phyloP scores from a whole-genome alignment of 2,797 vertebrate species.

The Acanthiza pusilla region DNA sequence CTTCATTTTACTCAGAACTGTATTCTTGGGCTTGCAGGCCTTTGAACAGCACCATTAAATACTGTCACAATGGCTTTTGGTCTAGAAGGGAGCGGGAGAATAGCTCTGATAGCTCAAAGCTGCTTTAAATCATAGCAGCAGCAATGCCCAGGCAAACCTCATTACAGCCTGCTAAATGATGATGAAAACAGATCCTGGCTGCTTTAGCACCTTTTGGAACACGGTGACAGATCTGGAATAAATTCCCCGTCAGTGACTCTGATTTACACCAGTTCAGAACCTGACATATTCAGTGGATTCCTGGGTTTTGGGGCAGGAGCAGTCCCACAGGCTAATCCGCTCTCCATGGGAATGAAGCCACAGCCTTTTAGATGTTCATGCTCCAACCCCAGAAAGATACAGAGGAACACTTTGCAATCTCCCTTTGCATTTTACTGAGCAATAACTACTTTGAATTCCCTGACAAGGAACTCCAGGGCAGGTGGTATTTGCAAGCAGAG shows the following conservation, averaged over 20 bases:
- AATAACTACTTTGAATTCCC: accelerated
- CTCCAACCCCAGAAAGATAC: too few relatives aligned
- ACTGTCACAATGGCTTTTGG: not conserved
- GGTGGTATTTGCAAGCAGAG: not conserved
- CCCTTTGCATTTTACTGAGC: not conserved
- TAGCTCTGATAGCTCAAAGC: not conserved
- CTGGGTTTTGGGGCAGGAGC: not conserved
- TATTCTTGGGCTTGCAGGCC: not conserved
- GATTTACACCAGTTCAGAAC: not conserved
- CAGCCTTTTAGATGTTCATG: not conserved
- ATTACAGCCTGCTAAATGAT: not conserved
- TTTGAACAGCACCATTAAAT: not conserved
- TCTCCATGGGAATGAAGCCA: not conserved
- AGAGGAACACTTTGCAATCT: not conserved
- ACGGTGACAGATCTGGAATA: not conserved
- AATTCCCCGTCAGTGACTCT: not conserved
- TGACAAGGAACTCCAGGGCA: not conserved
- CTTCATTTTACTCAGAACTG: not conserved
- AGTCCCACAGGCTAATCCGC: not conserved
- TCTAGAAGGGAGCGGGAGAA: not conserved
- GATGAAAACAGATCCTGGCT: not conserved
- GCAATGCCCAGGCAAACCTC: not conserved
- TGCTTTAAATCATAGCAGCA: not conserved
- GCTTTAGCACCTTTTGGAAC: not conserved
- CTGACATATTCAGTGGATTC: not conserved